Evolutionary conservation across 2,888 invertebrate genomes (phyloP), one percentile per base, ranked within the genome.

Genomic region (Oxycera nigricornis): DNA sequence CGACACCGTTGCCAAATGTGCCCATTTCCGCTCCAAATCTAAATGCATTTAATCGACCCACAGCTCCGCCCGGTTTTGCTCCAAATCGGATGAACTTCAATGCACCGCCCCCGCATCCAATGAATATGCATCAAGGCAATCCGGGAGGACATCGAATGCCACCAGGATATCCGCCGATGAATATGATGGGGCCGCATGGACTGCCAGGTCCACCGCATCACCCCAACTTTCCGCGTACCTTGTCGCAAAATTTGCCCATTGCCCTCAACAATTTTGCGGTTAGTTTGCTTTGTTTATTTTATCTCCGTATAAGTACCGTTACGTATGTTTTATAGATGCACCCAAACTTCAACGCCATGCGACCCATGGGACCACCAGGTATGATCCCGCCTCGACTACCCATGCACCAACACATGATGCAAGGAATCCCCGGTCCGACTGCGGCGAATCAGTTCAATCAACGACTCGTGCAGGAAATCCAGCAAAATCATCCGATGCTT

Each of bases 391-490:
- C 83, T 1, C 85, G 85, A 30, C 83, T 86, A 77, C 82, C 85
- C 78, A 79, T 83, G 77, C 79, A 86, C 82, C 80, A 83, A 14
- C 74, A 62, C n/a, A 30, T 79, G 30, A 75, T 78, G 75, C 78
- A 78, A n/a, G 65, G 50, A 0, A 61, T 46, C 28, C 59, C 59
- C 4, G 24, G 35, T 17, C 52, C 68, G 2, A 61, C 35, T 30
- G 65, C 75, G 22, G 75, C 73, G 3, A 78, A 78, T 75, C 79
- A 79, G 41, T 85, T 83, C 28, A 86, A 85, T 74, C 84, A 85
- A 80, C 83, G 85, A 1, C 80, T 86, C 26, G 83, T 86, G 52
- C 85, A 85, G 75, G 86, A 86, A 78, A 86, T 86, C 35, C 85
- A 86, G 75, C 85, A 85, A 77, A 86, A 86, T 78, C 85, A 86